Evolutionary conservation across 2,113 vertebrate species (phyloP).

Genomic region (Nesogale talazaci): DNA sequence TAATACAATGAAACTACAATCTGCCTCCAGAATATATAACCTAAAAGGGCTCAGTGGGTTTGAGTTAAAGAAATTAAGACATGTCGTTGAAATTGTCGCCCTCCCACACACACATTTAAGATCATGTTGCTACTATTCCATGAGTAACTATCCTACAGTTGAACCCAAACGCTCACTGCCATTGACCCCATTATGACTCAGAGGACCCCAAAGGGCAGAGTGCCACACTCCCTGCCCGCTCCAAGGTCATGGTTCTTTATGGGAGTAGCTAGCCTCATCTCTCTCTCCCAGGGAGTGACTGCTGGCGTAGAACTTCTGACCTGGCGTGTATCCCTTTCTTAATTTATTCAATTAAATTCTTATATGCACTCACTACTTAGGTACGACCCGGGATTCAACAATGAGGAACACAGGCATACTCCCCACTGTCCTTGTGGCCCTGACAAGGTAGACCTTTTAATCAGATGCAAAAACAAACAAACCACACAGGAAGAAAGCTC

Average conservation of each 20-base stretch:
- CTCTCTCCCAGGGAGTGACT: too few relatives aligned
- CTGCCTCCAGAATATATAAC: background rate
- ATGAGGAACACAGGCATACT: rapidly evolving
- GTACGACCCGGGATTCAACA: background rate
- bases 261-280: too few relatives aligned
- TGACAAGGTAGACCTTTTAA: background rate
- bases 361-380: background rate
- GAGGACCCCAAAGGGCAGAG: too few relatives aligned
- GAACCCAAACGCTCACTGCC: background rate
- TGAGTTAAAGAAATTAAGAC: background rate
- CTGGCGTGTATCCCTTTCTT: too few relatives aligned
- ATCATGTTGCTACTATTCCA: background rate
- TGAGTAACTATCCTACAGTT: background rate
- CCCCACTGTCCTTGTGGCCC: background rate
- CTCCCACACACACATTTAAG: background rate
- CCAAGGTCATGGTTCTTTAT: too few relatives aligned
- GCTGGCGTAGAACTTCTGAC: too few relatives aligned
- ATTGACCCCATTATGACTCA: too few relatives aligned
- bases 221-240: too few relatives aligned
- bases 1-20: background rate
- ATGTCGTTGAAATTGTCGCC: background rate
- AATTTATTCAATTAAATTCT: background rate
- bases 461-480: too few relatives aligned
- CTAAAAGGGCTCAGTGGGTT: background rate
- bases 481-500: too few relatives aligned